phyloP scores from a whole-genome alignment of 2,797 vertebrate species.

The Ataeniobius toweri region DNA sequence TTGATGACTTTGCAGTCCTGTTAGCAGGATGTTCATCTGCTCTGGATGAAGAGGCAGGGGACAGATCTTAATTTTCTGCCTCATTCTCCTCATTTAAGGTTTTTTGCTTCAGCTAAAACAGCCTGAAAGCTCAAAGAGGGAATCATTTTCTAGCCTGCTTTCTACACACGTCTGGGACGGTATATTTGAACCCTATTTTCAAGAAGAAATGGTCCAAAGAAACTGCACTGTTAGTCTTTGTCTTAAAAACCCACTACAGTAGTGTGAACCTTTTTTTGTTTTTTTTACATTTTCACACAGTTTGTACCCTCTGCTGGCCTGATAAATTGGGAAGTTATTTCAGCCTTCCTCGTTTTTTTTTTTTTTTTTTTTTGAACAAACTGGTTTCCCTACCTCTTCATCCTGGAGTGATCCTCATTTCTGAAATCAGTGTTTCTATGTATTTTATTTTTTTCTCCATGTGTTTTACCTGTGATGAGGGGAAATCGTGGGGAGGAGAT shows the following conservation, averaged over 20 bases:
- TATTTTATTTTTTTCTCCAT: slow-evolving; percentile 37
- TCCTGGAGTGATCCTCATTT: slow-evolving; percentile 67
- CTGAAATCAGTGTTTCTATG: slow-evolving; percentile 73
- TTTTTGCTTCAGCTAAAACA: neutral
- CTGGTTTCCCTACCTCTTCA: slow-evolving; percentile 60
- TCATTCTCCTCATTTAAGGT: neutral
- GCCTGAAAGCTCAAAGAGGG: neutral
- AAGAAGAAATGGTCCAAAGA: slow-evolving; percentile 45
- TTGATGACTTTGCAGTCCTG: slow-evolving; percentile 61
- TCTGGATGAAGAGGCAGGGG: slow-evolving; percentile 69
- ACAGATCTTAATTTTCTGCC: slow-evolving; percentile 12
- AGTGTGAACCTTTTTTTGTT: slow-evolving; percentile 53
- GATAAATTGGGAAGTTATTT: neutral
- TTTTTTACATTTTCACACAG: slow-evolving; percentile 36
- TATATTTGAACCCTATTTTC: slow-evolving; percentile 27
- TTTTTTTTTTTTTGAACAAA: slow-evolving; percentile 27
- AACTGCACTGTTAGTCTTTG: slow-evolving; percentile 40
- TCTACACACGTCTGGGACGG: neutral
- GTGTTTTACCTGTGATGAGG: slow-evolving; percentile 65
- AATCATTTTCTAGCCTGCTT: neutral
- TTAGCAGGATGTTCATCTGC: slow-evolving; percentile 56
- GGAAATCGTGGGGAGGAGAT: slow-evolving; percentile 30
- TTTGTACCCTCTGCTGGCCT: neutral
- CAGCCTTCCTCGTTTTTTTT: neutral
- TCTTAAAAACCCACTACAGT: slow-evolving; percentile 65